These are phyloP conservation scores for Rhizomys pruinosus DNA, from an alignment of 2,113 vertebrate species.

Conservation along the genomic window DNA sequence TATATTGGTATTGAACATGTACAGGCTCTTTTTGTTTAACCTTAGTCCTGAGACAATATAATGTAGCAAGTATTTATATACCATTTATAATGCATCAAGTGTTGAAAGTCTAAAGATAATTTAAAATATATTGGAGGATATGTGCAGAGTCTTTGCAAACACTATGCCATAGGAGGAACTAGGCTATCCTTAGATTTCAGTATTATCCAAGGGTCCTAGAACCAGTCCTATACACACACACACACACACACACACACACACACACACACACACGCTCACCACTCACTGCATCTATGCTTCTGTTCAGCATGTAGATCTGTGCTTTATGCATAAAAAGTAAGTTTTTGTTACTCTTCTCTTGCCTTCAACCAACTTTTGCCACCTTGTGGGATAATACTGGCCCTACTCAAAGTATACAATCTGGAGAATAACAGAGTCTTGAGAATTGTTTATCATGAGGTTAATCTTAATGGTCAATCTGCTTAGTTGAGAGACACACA, in stretches of 20 bases:
- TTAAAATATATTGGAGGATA: neutral
- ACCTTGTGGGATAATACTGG: neutral
- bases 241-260: too few species aligned
- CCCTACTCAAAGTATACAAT: neutral
- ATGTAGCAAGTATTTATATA: neutral
- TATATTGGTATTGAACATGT: neutral
- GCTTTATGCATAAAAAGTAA: neutral
- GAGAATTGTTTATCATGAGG: neutral
- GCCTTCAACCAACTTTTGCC: neutral
- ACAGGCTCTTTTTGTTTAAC: neutral
- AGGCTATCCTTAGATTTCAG: neutral
- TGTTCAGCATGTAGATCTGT: neutral
- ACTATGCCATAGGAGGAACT: neutral
- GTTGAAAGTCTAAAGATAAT: neutral
- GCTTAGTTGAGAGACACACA: neutral
- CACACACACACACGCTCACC: too few species aligned
- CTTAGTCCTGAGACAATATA: neutral
- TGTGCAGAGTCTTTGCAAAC: neutral
- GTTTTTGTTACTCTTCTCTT: neutral
- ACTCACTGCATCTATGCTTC: neutral
- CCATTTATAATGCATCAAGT: neutral
- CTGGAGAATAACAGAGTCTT: neutral
- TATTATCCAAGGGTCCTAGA: neutral
- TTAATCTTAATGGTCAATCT: neutral
- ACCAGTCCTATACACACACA: neutral